Evolutionary conservation across 1,140 invertebrate genomes (phyloP).

Genomic region (Tetramorium alpestre): DNA sequence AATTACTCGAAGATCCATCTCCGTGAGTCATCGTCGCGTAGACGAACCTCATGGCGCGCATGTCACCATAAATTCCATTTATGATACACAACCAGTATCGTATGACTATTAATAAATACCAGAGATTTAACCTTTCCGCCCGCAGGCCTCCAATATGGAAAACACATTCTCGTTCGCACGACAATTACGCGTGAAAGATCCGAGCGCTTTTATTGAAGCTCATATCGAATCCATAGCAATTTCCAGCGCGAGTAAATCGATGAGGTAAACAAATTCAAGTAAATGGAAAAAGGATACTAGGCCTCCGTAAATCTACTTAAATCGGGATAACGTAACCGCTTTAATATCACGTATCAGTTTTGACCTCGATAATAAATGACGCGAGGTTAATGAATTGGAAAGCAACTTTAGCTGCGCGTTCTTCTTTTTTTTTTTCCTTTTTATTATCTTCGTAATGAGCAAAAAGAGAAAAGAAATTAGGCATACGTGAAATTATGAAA

Average conservation of each 20-base stretch:
- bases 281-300: background rate
- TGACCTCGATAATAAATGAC: slow-evolving; percentile 32
- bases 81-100: slow-evolving; percentile 25
- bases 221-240: background rate
- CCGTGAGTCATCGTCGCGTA: slow-evolving; percentile 31
- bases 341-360: slow-evolving; percentile 28
- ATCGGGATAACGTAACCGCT: slow-evolving; percentile 6
- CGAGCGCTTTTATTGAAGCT: background rate
- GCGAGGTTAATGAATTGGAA: slow-evolving; percentile 20
- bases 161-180: slow-evolving; percentile 49
- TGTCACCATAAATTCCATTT: slow-evolving; percentile 42
- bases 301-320: background rate
- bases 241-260: background rate
- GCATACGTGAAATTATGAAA: background rate
- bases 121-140: slow-evolving; percentile 58
- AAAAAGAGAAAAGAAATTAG: background rate
- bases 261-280: background rate
- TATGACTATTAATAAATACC: slow-evolving; percentile 59
- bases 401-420: background rate
- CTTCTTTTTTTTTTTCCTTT: background rate
- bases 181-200: slow-evolving; percentile 23
- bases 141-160: slow-evolving; percentile 27
- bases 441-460: background rate
- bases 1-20: slow-evolving; percentile 20
- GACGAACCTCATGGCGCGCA: background rate